Percentiles rank a stretch among this genome's conserved stretches.
phyloP scores from a whole-genome alignment of 2,797 vertebrate species.

The Lophotriccus pileatus region DNA sequence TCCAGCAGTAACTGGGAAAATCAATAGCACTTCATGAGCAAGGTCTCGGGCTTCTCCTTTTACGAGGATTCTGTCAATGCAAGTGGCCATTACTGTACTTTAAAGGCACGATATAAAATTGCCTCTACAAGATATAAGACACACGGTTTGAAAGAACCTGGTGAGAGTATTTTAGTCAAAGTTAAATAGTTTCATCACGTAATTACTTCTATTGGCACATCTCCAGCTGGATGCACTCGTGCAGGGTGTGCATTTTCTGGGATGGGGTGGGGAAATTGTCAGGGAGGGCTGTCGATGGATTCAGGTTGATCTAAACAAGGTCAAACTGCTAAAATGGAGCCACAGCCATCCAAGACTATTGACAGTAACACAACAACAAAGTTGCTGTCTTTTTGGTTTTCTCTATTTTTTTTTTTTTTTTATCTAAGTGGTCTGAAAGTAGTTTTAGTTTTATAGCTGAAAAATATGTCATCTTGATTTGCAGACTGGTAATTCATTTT shows the following conservation, averaged over 20 bases:
- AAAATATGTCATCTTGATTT: constrained; percentile 72
- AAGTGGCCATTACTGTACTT: constrained; percentile 84
- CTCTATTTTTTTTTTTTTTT: neutral
- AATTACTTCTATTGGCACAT: constrained; percentile 83
- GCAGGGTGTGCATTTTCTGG: constrained; percentile 53
- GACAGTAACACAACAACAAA: constrained; percentile 44
- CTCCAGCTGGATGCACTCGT: constrained; percentile 72
- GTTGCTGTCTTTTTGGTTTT: constrained; percentile 10
- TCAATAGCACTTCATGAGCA: constrained; percentile 83
- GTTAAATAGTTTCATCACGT: constrained; percentile 82
- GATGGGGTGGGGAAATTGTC: constrained; percentile 48
- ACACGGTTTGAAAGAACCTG: constrained; percentile 81
- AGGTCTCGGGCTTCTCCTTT: constrained; percentile 80
- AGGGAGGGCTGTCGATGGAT: constrained; percentile 49
- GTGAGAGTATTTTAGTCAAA: constrained; percentile 84
- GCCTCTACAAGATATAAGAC: constrained; percentile 83
- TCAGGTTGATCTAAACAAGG: constrained; percentile 71
- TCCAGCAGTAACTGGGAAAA: constrained; percentile 79
- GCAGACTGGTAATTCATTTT: constrained; percentile 72
- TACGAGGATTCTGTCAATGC: constrained; percentile 83
- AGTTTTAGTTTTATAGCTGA: constrained; percentile 69
- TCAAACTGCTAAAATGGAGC: constrained; percentile 66
- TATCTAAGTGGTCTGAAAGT: constrained; percentile 67
- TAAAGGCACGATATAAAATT: constrained; percentile 84
- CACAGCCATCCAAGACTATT: constrained; percentile 56